Percentiles rank a stretch among this genome's conserved stretches.
These are phyloP conservation scores for Cyclopterus lumpus DNA, from an alignment of 2,797 vertebrate species.

Conservation along the genomic window DNA sequence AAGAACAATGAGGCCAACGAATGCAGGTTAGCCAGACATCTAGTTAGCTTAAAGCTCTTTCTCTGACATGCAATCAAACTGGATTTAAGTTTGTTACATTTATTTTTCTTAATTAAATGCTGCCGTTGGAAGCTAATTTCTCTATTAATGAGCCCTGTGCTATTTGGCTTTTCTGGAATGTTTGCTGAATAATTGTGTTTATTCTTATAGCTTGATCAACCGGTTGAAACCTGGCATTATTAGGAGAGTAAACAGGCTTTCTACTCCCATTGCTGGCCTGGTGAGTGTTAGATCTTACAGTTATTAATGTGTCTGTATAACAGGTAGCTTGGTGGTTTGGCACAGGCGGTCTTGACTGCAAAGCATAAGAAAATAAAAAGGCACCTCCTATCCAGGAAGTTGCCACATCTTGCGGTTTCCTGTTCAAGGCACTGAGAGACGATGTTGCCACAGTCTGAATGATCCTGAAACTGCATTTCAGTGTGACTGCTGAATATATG, in stretches of 20 bases:
- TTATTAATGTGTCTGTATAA: background rate
- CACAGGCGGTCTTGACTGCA: background rate
- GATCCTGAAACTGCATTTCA: conserved; percentile 43
- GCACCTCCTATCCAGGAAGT: conserved; percentile 57
- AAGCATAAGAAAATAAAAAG: conserved; percentile 5
- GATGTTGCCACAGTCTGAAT: conserved; percentile 10
- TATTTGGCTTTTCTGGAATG: background rate
- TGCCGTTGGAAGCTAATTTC: background rate
- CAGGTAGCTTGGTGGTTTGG: background rate
- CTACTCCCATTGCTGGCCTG: conserved; percentile 96
- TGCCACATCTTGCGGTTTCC: conserved; percentile 59
- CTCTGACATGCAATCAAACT: background rate
- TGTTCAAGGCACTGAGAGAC: conserved; percentile 37
- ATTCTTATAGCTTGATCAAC: conserved; percentile 89
- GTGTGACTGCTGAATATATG: conserved; percentile 25
- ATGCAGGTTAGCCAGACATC: background rate
- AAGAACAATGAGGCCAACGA: background rate
- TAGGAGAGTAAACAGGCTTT: conserved; percentile 91
- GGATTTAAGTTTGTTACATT: background rate
- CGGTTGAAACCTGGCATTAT: conserved; percentile 92
- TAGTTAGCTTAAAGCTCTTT: background rate
- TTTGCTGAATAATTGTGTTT: conserved; percentile 2
- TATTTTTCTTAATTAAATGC: background rate
- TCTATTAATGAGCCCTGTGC: background rate
- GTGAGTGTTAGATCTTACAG: conserved; percentile 84